A percentile compares a stretch with the other conserved stretches of the same genome.
phyloP scores from a whole-genome alignment of 2,888 invertebrate genomes.

The Cataglyphis livida region DNA sequence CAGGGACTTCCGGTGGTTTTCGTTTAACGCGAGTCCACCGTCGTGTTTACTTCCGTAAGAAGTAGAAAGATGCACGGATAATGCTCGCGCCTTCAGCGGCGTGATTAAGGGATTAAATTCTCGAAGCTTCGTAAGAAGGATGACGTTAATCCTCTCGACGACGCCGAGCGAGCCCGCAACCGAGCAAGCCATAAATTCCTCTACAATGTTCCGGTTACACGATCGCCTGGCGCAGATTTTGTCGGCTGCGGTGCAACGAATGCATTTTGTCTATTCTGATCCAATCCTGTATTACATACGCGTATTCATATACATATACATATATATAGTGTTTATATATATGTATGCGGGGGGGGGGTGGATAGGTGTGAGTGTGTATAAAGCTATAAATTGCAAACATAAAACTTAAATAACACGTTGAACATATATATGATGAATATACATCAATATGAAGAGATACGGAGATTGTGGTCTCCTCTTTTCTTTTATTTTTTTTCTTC shows the following conservation, averaged over 20 bases:
- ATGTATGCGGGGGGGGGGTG: neutral
- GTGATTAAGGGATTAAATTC: slow-evolving; percentile 66
- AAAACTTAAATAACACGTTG: neutral
- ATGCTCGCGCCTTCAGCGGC: slow-evolving; percentile 50
- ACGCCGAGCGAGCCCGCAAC: slow-evolving; percentile 45
- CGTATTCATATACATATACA: neutral
- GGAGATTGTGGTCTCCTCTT: neutral
- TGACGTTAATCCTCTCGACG: slow-evolving; percentile 60
- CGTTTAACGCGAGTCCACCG: neutral
- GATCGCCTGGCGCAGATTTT: slow-evolving; percentile 31
- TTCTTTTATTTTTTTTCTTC: neutral
- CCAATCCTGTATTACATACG: neutral
- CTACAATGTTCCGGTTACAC: slow-evolving; percentile 30
- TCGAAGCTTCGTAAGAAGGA: slow-evolving; percentile 55
- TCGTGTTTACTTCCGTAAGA: slow-evolving; percentile 13
- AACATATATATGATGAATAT: neutral
- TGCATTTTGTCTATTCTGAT: slow-evolving; percentile 7
- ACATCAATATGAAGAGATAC: neutral
- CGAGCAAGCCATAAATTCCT: slow-evolving; percentile 38
- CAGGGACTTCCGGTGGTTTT: neutral
- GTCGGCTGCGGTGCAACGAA: slow-evolving; percentile 6
- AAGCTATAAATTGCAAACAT: neutral
- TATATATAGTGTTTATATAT: neutral
- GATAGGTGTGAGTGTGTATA: neutral
- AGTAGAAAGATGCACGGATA: slow-evolving; percentile 56